Percentiles rank a stretch among this genome's conserved stretches.
Conservation (phyloP, 1,140 invertebrate genomes). For the Sitophilus oryzae region DNA sequence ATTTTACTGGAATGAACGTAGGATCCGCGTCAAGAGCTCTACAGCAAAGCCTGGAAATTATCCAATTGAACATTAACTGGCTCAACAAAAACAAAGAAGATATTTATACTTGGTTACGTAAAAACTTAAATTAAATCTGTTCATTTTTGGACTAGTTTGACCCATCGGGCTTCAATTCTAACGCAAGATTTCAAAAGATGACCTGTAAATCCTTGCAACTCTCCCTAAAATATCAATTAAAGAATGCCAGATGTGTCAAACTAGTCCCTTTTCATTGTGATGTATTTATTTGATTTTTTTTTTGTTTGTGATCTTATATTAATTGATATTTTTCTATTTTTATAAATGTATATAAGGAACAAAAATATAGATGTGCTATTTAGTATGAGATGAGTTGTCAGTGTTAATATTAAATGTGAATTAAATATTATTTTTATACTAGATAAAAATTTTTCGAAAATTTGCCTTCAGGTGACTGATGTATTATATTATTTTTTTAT, state of each 20-base stretch:
- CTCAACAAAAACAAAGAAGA: slow-evolving; percentile 55
- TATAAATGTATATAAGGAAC: slow-evolving; percentile 27
- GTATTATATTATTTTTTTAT: slow-evolving; percentile 10
- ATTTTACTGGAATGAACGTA: slow-evolving; percentile 61
- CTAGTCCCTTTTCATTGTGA: slow-evolving; percentile 17
- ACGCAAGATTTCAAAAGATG: too few relatives aligned
- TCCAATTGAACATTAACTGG: slow-evolving; percentile 73
- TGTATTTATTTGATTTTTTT: slow-evolving; percentile 24
- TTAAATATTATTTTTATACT: slow-evolving; percentile 31
- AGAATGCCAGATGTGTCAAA: not conserved
- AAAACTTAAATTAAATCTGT: slow-evolving; percentile 32
- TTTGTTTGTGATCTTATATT: slow-evolving; percentile 22
- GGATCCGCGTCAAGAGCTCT: slow-evolving; percentile 62
- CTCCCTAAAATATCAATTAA: not conserved
- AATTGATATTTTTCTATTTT: slow-evolving; percentile 30
- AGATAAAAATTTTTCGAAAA: slow-evolving; percentile 14
- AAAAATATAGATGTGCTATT: slow-evolving; percentile 25
- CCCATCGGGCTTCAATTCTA: not conserved
- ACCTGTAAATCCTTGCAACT: too few relatives aligned
- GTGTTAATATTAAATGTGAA: slow-evolving; percentile 31
- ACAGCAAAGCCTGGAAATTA: slow-evolving; percentile 69
- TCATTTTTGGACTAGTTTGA: not conserved
- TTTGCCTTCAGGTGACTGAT: slow-evolving; percentile 8
- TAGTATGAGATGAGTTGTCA: slow-evolving; percentile 24
- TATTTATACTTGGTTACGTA: slow-evolving; percentile 42